Base-by-base conservation (phyloP, 2,113 vertebrate species). In the Ictalurus furcatus region DNA sequence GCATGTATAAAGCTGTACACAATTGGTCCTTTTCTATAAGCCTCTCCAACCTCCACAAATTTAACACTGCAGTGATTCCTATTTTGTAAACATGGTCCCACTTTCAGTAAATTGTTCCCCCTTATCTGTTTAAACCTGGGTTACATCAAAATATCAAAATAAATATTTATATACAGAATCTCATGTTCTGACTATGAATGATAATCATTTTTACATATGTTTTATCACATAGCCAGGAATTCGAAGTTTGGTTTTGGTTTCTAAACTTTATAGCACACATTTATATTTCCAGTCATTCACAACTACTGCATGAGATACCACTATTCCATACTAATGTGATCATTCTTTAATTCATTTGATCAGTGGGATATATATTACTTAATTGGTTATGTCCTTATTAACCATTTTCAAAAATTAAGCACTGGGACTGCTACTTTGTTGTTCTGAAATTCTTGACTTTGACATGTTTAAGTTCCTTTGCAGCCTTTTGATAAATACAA, bases 21-120 rank as follows among this genome's bases (percentile, higher is more conserved):
- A 88, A 85, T 37, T 58, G 30, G 34, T 86, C 23, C 85, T 87
- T 89, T 80, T 91, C 80, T 73, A 73, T 54, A 63, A 74, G 54
- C 87, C 81, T 87, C 80, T 89, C 87, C 85, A 80, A 87, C 85
- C 76, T 37, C 17, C 48, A 48, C 59, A 88, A 67, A 90, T 83
- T 86, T 90, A 63, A 44, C 69, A 69, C 81, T 48, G 83, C 78
- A 78, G 6, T 37, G 76, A 74, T 91, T 89, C 58, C n/a, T 86
- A 52, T 89, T 88, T 58, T 76, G 76, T 88, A 83, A 37, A 78
- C 69, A 87, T 82, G 63, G 58, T 52, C 54, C 63, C n/a, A 58
- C 25, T 88, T 90, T 88, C 69, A 79, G 56, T 58, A 28, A n/a
- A 78, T 83, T 88, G 30, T 69, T 59, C 69, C 12, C 59, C n/a